A percentile compares a stretch with the other conserved stretches of the same genome.
Conservation (phyloP, 2,797 vertebrate species). For the Molothrus aeneus region DNA sequence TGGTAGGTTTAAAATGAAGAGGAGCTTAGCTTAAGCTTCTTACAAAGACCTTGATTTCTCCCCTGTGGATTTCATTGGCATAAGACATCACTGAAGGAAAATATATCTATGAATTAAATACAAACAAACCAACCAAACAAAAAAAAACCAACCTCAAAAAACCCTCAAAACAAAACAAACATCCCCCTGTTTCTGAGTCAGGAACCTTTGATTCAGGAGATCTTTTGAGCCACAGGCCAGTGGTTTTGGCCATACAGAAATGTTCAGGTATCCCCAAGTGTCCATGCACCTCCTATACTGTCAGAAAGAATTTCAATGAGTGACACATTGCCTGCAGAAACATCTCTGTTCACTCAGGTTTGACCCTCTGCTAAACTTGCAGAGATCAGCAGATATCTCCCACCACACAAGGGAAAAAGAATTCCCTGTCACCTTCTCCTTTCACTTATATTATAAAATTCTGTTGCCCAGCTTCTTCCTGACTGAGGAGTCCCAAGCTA, state of each 20-base stretch:
- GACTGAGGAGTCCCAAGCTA: neutral
- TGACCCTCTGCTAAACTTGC: neutral
- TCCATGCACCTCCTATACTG: neutral
- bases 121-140: neutral
- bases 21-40: conserved; percentile 18
- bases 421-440: neutral
- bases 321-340: neutral
- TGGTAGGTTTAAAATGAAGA: neutral
- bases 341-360: neutral
- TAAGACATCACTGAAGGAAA: neutral
- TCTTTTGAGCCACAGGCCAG: neutral
- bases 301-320: neutral
- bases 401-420: neutral
- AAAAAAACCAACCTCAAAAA: neutral
- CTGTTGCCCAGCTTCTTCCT: neutral
- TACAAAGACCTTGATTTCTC: neutral
- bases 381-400: neutral
- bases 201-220: neutral
- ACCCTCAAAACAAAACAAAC: neutral
- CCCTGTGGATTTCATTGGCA: neutral
- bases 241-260: neutral
- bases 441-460: neutral
- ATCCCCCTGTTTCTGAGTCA: neutral
- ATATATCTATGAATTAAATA: neutral
- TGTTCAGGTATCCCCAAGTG: neutral